These are phyloP conservation scores for Callipepla californica DNA, from an alignment of 2,113 vertebrate species.

Conservation along the genomic window DNA sequence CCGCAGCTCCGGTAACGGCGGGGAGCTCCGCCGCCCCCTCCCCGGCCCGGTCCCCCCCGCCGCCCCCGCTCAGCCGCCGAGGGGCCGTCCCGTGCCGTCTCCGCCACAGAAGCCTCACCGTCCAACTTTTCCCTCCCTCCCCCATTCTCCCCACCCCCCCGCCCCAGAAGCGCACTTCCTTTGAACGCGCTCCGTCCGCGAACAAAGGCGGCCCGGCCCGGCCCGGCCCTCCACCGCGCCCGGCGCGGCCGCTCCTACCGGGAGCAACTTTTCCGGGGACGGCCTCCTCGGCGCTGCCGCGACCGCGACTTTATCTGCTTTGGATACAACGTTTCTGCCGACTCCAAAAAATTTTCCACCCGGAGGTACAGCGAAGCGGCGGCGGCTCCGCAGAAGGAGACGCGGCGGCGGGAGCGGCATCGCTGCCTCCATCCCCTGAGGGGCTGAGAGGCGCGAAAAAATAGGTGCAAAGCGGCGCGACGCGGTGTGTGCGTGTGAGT, in stretches of 20 bases:
- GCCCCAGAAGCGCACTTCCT: conserved; percentile 65
- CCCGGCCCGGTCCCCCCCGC: neutral
- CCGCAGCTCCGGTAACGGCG: too few relatives aligned
- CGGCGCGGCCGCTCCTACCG: conserved; percentile 74
- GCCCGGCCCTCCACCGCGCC: too few relatives aligned
- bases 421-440: conserved; percentile 87
- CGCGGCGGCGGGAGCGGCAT: conserved; percentile 86
- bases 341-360: conserved; percentile 91
- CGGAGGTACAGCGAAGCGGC: conserved; percentile 89
- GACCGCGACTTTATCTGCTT: conserved; percentile 92
- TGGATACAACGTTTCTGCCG: conserved; percentile 87
- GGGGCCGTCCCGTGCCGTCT: conserved; percentile 40
- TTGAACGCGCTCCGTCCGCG: conserved; percentile 51
- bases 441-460: neutral
- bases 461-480: too few relatives aligned
- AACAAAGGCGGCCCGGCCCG: conserved; percentile 76
- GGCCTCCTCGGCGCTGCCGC: conserved; percentile 79
- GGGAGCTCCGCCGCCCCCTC: too few relatives aligned
- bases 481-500: too few relatives aligned
- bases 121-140: conserved; percentile 52
- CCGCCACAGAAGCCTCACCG: conserved; percentile 63
- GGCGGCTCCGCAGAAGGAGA: conserved; percentile 84
- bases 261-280: conserved; percentile 84
- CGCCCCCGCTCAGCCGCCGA: neutral
- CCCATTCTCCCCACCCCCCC: too few relatives aligned